Percentiles rank a stretch among this genome's conserved stretches.
These are phyloP conservation scores for Tachysurus vachellii DNA, from an alignment of 2,113 vertebrate genomes.

Conservation along the genomic window DNA sequence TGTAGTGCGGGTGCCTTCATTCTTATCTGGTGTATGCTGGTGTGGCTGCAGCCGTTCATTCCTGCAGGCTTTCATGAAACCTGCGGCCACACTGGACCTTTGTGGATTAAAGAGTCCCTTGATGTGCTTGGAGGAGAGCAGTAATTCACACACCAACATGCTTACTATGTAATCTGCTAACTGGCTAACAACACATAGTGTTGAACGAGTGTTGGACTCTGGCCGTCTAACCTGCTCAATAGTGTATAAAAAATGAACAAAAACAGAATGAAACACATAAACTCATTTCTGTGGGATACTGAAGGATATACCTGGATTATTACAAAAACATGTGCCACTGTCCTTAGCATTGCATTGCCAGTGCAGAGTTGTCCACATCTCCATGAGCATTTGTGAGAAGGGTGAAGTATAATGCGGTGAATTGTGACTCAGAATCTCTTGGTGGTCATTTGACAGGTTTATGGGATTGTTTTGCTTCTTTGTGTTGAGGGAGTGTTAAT, in stretches of 20 bases:
- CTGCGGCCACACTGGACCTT: background rate
- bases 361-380: background rate
- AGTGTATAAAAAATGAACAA: background rate
- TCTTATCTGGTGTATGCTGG: background rate
- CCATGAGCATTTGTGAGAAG: background rate
- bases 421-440: background rate
- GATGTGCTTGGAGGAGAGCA: background rate
- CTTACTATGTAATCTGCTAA: background rate
- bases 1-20: background rate
- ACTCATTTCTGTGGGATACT: background rate
- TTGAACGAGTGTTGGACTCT: background rate
- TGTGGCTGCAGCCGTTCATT: background rate
- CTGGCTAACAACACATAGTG: background rate
- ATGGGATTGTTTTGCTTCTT: constrained; percentile 58
- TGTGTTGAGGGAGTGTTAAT: constrained; percentile 65
- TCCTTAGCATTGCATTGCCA: background rate
- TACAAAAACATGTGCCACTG: background rate
- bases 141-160: background rate
- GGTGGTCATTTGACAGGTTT: constrained; percentile 38
- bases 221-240: background rate
- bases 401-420: background rate
- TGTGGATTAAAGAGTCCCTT: background rate
- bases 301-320: background rate
- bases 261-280: background rate
- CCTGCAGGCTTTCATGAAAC: background rate